phyloP scores from a whole-genome alignment of 2,113 vertebrate genomes.

The Myiopsitta monachus region DNA sequence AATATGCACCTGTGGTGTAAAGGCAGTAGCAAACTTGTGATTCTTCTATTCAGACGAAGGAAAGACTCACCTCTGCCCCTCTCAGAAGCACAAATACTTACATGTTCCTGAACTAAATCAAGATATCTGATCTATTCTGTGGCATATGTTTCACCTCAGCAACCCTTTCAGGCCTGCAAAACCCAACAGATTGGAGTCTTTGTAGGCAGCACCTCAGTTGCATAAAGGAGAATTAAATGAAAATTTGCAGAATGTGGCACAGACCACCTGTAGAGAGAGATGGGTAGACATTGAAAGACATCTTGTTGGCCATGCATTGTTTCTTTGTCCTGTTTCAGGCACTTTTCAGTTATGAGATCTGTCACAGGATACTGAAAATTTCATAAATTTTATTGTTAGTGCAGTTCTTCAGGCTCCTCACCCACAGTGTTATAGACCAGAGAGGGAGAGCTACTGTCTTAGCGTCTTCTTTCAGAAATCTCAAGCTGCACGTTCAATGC shows the following conservation, averaged over 20 bases:
- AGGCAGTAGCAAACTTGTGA: not conserved
- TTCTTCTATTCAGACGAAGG: not conserved
- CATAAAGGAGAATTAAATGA: not conserved
- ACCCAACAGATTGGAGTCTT: not conserved
- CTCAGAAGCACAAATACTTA: not conserved
- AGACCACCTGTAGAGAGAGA: not conserved
- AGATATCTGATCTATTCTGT: not conserved
- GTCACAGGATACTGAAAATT: not conserved
- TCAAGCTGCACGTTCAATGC: not conserved
- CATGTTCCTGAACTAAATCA: not conserved
- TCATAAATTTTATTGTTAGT: not conserved
- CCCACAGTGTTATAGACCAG: accelerated
- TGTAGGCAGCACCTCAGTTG: not conserved
- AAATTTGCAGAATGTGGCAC: not conserved
- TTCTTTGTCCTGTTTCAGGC: not conserved
- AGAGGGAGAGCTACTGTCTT: not conserved
- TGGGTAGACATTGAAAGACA: not conserved
- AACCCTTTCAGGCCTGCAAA: not conserved
- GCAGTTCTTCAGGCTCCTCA: not conserved
- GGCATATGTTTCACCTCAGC: not conserved
- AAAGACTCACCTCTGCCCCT: not conserved
- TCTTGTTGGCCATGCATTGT: not conserved
- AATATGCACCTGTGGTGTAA: not conserved
- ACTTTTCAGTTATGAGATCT: not conserved
- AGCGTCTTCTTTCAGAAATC: not conserved